Conservation (phyloP, 2,888 invertebrate species). For the Machimus rusticus region DNA sequence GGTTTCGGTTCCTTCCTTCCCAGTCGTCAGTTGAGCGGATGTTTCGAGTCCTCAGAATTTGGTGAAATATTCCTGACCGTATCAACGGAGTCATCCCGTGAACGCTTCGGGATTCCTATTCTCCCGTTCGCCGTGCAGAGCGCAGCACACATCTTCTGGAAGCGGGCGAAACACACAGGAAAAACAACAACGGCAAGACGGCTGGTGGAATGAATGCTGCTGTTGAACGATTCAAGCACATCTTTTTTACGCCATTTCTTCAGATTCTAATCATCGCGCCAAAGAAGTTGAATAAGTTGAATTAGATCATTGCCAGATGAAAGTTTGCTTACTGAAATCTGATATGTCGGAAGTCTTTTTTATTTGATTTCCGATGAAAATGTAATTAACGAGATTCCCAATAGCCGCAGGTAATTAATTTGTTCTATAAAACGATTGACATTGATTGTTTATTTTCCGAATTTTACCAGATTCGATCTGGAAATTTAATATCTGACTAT, state of each 20-base stretch:
- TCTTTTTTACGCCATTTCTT: conserved; percentile 13
- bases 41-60: background rate
- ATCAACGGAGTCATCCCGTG: background rate
- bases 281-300: conserved; percentile 24
- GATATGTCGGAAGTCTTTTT: background rate
- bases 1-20: background rate
- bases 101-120: background rate
- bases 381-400: background rate
- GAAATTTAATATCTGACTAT: background rate
- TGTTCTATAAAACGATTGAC: background rate
- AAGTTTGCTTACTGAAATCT: background rate
- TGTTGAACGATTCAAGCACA: background rate
- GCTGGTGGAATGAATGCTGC: background rate
- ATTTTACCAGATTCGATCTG: background rate
- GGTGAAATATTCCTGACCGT: background rate
- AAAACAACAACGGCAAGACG: background rate
- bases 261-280: conserved; percentile 19
- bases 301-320: conserved; percentile 30
- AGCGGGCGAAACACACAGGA: background rate
- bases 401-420: background rate
- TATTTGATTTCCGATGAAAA: background rate
- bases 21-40: background rate
- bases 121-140: background rate
- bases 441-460: background rate
- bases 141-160: conserved; percentile 9